Conservation (phyloP, 1,140 invertebrate genomes). For the Palaemon carinicauda region DNA sequence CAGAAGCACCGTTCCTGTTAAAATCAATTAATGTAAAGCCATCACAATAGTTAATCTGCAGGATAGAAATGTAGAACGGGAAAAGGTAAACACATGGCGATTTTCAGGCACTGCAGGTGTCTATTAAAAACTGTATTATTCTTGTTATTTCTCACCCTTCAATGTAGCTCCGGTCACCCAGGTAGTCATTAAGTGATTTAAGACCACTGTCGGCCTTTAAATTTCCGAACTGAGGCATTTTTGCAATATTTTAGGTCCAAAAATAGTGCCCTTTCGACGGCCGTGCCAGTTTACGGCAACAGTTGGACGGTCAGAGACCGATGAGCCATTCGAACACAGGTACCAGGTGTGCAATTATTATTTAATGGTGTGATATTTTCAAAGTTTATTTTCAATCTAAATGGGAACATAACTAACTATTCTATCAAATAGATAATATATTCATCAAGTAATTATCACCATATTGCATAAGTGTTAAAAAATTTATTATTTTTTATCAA, state of each 20-base stretch:
- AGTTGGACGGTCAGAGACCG: conserved; percentile 1
- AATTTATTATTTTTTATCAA: no score
- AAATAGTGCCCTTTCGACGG: background rate
- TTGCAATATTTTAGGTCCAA: background rate
- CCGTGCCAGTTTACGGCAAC: background rate
- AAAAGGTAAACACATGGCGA: background rate
- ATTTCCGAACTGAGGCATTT: conserved; percentile 44
- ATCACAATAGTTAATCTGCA: no score
- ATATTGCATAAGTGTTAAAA: no score
- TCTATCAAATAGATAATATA: no score
- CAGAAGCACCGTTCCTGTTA: no score
- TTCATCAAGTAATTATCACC: no score
- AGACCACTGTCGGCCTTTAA: conserved; percentile 22
- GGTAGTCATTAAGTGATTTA: conserved; percentile 28
- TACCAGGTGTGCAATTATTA: background rate
- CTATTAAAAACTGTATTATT: background rate
- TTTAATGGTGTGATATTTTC: background rate
- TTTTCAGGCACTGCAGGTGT: background rate
- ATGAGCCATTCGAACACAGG: background rate
- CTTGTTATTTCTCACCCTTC: conserved; percentile 21
- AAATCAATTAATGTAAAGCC: no score
- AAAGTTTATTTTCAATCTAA: background rate
- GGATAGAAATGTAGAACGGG: background rate
- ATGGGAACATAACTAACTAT: no score
- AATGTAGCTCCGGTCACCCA: conserved; percentile 42